Percentiles rank a stretch among this genome's conserved stretches.
phyloP scores from a whole-genome alignment of 2,888 invertebrate species.

The Zaprionus bogoriensis region DNA sequence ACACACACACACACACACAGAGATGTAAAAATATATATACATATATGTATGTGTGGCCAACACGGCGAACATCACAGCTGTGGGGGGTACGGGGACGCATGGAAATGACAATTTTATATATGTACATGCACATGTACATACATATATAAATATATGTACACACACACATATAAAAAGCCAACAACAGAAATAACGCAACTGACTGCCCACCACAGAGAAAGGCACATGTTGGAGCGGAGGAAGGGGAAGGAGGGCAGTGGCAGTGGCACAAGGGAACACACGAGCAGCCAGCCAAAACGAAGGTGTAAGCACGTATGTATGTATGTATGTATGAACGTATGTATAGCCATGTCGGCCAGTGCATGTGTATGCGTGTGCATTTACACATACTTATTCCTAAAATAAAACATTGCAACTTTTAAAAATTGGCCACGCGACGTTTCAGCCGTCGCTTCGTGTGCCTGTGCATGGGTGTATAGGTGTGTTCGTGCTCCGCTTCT shows the following conservation, averaged over 20 bases:
- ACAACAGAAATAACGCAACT: constrained; percentile 20
- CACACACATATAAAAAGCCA: constrained; percentile 9
- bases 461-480: too few species aligned
- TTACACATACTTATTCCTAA: constrained; percentile 48
- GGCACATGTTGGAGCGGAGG: background rate
- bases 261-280: constrained; percentile 1
- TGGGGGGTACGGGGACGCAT: constrained; percentile 12
- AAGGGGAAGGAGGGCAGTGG: background rate
- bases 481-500: background rate
- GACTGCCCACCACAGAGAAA: constrained; percentile 19
- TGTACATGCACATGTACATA: background rate
- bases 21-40: background rate
- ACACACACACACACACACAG: constrained; percentile 14
- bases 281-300: constrained; percentile 50
- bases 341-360: too few species aligned
- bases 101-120: constrained; percentile 34
- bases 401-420: constrained; percentile 74
- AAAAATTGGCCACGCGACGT: constrained; percentile 57
- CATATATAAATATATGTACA: background rate
- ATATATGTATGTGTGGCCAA: constrained; percentile 1
- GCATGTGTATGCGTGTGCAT: constrained; percentile 7
- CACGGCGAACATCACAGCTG: constrained; percentile 2
- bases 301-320: constrained; percentile 61
- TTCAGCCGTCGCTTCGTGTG: constrained; percentile 14
- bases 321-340: constrained; percentile 1